Evolutionary conservation across 2,888 invertebrate genomes (phyloP).

Genomic region (Metacarcinus magister): DNA sequence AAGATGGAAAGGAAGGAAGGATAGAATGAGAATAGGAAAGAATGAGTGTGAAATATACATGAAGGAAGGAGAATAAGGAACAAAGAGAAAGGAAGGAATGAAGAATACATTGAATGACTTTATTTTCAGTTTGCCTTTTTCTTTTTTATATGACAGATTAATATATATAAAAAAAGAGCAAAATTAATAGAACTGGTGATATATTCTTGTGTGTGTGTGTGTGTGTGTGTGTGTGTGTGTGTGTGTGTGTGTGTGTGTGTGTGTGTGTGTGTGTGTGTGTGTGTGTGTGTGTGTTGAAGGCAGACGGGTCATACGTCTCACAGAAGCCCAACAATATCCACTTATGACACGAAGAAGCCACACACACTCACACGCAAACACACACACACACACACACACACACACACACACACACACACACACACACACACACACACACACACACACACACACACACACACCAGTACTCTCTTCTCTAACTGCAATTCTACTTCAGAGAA

Average conservation of each 20-base stretch:
- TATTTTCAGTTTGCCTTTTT: background rate
- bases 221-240: conserved; percentile 38
- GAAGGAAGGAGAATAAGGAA: background rate
- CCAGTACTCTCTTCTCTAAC: too few relatives aligned
- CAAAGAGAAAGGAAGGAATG: background rate
- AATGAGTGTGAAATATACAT: background rate
- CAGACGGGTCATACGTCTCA: background rate
- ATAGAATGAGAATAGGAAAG: background rate
- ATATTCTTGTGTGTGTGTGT: background rate
- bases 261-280: conserved; percentile 33
- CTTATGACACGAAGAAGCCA: conserved; percentile 42
- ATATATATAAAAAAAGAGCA: background rate
- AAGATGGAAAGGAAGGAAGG: background rate
- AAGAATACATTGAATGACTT: background rate
- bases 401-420: conserved; percentile 11
- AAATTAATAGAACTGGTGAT: background rate
- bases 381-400: conserved; percentile 34
- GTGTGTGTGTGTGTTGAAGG: conserved; percentile 10
- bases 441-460: too few relatives aligned
- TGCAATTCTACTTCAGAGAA: too few relatives aligned
- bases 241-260: conserved; percentile 51
- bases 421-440: background rate
- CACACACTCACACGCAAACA: conserved; percentile 32
- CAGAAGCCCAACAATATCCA: conserved; percentile 5
- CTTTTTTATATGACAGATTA: background rate